Evolutionary conservation across 2,888 invertebrate species (phyloP), one percentile per base, ranked within the genome.

Genomic region (Eupithecia subumbrata): DNA sequence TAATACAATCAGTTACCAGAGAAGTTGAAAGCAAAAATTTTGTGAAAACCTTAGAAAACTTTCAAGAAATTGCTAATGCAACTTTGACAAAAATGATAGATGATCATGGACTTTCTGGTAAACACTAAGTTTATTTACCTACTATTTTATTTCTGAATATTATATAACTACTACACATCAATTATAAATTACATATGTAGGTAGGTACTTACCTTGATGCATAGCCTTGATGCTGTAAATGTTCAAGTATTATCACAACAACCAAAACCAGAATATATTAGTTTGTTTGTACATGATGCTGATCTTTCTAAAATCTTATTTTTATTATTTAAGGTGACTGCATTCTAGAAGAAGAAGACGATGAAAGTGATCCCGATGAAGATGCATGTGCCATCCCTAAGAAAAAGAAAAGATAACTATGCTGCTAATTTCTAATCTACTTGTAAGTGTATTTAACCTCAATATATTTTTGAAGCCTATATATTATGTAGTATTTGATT

Each of bases 71-170:
- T 75, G 88, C 89, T 8, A 94, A 94, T 84, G 82, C 82, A 56
- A 80, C 84, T 68, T 73, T 94, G 64, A 90, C 93, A 12, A 87
- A 89, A 71, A 82, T 91, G 76, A 90, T 94, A 73, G 84, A 88
- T 80, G 86, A 88, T 43, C 80, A 82, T 66, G 87, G 84, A 69
- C 85, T 85, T 77, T 78, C 84, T 76, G 87, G 89, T 90, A 77
- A 81, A 48, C 71, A 43, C n/a, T 40, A 22, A 9, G 37, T 37
- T 64, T 34, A 37, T 5, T 37, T 37, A 37, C 34, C 5, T 37
- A 37, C 37, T 30, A 30, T 30, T 30, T 30, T 30, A 30, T 30
- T 30, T 30, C n/a, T n/a, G n/a, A n/a, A n/a, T n/a, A n/a, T n/a
- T n/a, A n/a, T n/a, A n/a, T n/a, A n/a, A n/a, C n/a, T n/a, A 2